Evolutionary conservation across 2,888 invertebrate species (phyloP), one percentile per base, ranked within the genome.

Genomic region (Meta bourneti): DNA sequence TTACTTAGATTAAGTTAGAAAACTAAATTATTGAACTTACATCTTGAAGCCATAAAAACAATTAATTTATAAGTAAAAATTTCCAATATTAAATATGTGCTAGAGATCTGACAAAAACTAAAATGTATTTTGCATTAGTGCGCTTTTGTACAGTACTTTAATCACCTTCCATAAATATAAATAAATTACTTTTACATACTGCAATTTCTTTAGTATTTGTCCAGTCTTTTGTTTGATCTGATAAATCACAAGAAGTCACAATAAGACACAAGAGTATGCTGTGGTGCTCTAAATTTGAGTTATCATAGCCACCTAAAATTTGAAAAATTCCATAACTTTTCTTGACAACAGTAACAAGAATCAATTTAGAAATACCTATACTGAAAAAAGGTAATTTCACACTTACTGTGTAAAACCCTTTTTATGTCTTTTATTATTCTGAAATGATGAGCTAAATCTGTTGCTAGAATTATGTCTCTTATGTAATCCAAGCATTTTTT

Each of bases 231-330:
- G 97, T 97, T 95, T 98, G 97, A 95, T 98, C 98, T 80, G 97
- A 97, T 69, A 98, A 96, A 95, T 98, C 98, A 19, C 97, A 97
- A 11, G 97, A 97, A 20, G 97, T 98, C 97, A 98, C 98, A 91
- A 98, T 95, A 92, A 98, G 95, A 83, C 96, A 96, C 85, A 96
- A 96, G 79, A 98, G 95, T 93, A 97, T 96, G 93, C 96, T 95
- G 89, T 95, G 96, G 94, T 97, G 96, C 48, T 96, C 95, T 0
- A 95, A 94, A 93, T 96, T 96, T 11, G 95, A 95, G 90, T 95
- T 95, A 93, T 96, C 95, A 94, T 95, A 97, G 83, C 96, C 96
- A 52, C 94, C 94, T 93, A 93, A 19, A 92, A 81, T 9, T 19
- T 34, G 9, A 72, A 72, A 34, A 72, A n/a, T 19, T 5, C n/a